Evolutionary conservation across 2,797 vertebrate genomes (phyloP), one percentile per base, ranked within the genome.

Genomic region (Atherinosoma microstoma): DNA sequence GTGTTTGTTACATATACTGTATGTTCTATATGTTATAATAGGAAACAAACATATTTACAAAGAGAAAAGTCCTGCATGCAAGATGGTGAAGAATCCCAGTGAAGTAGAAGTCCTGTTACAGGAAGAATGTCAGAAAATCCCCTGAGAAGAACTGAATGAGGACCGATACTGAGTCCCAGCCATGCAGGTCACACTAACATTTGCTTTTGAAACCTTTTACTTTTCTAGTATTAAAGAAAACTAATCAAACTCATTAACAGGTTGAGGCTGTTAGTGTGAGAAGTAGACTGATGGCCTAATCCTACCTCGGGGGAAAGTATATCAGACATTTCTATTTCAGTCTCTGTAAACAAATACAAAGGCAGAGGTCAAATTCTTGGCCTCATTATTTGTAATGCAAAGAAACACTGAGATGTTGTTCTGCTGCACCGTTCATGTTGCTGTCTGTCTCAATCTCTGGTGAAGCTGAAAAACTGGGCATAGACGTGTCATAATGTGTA

Each of bases 351-450:
- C 60, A 75, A 73, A 75, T 56, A 35, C 30, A 3, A 30, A 73
- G 42, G 22, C 49, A 49, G 1, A 71, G 79, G 76, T 84, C 73
- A 78, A 57, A 84, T 81, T 72, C 69, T 64, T 81, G 61, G 51
- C 76, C 73, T 80, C 18, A 18, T 67, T 84, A 73, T 77, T 70
- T 67, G 32, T 38, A 80, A 83, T 71, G 74, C 67, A 79, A 75
- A 84, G 75, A 82, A 82, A 75, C 74, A 53, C 80, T 75, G 70
- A 77, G 57, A 59, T 10, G 29, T n/a, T 66, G 67, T 83, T 64
- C 68, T 22, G 15, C 58, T 67, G 57, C 32, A 64, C 68, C 32
- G 20, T 75, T 74, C 75, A 30, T 58, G 45, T 57, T 60, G 56
- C 64, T 74, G 70, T 53, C 62, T 18, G 47, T 18, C 56, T 60